Evolutionary conservation across 2,113 vertebrate species (phyloP).

Genomic region (Centropus unirufus): DNA sequence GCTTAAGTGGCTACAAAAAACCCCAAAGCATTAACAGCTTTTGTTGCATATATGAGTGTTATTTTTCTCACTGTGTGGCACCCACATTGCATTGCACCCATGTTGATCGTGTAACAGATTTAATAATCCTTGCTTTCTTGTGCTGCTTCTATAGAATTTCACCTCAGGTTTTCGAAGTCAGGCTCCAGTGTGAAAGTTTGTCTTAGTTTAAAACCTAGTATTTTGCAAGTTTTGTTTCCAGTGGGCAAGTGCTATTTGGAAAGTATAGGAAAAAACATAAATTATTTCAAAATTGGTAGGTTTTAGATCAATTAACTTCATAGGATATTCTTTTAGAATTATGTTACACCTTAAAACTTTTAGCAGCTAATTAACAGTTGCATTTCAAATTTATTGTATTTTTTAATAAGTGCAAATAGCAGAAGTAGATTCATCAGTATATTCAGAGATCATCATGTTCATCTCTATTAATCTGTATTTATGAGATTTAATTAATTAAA

Average conservation of each 20-base stretch:
- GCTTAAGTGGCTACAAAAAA: conserved; percentile 30
- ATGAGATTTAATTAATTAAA: neutral
- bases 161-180: neutral
- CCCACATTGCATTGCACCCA: neutral
- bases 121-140: conserved; percentile 35
- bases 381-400: neutral
- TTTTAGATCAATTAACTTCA: neutral
- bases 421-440: neutral
- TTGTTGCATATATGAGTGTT: neutral
- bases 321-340: neutral
- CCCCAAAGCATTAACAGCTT: neutral
- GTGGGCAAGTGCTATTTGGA: neutral
- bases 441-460: neutral
- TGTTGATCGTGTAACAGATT: conserved; percentile 46
- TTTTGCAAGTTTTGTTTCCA: neutral
- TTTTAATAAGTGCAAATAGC: neutral
- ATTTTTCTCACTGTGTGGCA: neutral
- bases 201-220: neutral
- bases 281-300: neutral
- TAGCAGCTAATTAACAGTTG: neutral
- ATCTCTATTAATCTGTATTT: neutral
- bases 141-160: neutral
- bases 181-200: neutral
- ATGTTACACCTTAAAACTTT: neutral
- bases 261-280: neutral